Base-by-base conservation (phyloP, 2,888 invertebrate genomes). In the Drosophila meridiana region DNA sequence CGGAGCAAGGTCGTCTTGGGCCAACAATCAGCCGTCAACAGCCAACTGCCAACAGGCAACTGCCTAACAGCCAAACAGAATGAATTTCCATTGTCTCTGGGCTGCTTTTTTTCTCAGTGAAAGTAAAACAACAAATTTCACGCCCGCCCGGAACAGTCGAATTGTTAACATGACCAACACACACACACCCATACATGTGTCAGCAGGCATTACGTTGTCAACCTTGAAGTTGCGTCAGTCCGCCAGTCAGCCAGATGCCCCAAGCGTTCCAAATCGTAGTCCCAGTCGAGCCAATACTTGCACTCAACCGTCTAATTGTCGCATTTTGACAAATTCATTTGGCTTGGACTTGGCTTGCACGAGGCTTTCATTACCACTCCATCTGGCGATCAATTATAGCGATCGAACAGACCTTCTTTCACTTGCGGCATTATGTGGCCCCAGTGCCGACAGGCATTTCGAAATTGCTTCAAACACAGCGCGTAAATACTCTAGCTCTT, bases 271-370 rank as follows among this genome's bases (percentile, higher is more conserved):
- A 42, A 43, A 9, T 34, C 14, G 32, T 11, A 6, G 34, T 13
- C 52, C 20, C 11, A 34, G 14, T 45, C 34, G 14, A 2, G 42
- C 61, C 48, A 48, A 48, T 32, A 34, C 28, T 45, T 59, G 40
- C 52, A 42, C 62, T 69, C 69, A 65, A 64, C 69, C 62, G 64
- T 74, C 83, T 73, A 83, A 85, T 85, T 89, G 88, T 87, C 83
- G 77, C 71, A 59, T 79, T 75, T 88, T 85, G 90, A 89, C 84
- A 89, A 88, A 80, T 87, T 80, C 71, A 88, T 85, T 82, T 58
- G 38, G 30, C 28, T 74, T 65, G 71, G 70, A 69, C 78, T 65
- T 75, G 74, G 45, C 62, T 34, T 43, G 28, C 47, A 20, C 47
- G 48, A 47, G 43, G 67, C 80, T 87, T 82, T 87, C 79, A 87